Evolutionary conservation across 2,888 invertebrate species (phyloP), one percentile per base, ranked within the genome.

Genomic region (Cheilosia grossa): DNA sequence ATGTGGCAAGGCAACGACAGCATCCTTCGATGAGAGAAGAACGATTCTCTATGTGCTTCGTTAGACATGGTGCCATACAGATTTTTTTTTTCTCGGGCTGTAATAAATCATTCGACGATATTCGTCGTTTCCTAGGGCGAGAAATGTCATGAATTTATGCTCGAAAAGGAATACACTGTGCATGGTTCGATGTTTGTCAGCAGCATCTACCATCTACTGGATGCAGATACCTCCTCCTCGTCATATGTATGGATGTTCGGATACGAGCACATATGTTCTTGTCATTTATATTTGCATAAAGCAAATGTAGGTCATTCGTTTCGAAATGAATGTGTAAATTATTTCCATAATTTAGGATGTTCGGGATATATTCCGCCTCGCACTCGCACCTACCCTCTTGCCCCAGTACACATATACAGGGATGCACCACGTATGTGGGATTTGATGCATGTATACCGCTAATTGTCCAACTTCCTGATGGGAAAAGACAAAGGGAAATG

Each of bases 221-320:
- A 27, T 27, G 27, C 9, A 37, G 37, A 37, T 63, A 40, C 24
- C 21, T 63, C 24, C 21, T 63, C 19, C 6, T 54, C 63, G 17
- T 54, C 64, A 13, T n/a, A 10, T 17, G 15, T 24, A 9, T 64
- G 15, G 2, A 15, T 64, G 37, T 9, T 51, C 75, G 49, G 64
- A 66, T 53, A 44, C 40, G 49, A 42, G 19, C 79, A 44, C 80
- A 66, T 73, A 53, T 73, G 73, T 61, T 59, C 53, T 44, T 61
- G 61, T 67, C 66, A 66, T 54, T 64, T 67, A 61, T 73, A 67
- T 80, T 80, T 80, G 73, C 80, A 80, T 80, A 53, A 58, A 59
- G 64, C 66, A 51, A 80, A 80, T 79, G 66, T 73, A 67, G 73
- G 80, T 80, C 79, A 79, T 64, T 72, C 70, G 24, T 64, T 72